phyloP scores from a whole-genome alignment of 2,113 vertebrate genomes.

The Notothenia coriiceps region DNA sequence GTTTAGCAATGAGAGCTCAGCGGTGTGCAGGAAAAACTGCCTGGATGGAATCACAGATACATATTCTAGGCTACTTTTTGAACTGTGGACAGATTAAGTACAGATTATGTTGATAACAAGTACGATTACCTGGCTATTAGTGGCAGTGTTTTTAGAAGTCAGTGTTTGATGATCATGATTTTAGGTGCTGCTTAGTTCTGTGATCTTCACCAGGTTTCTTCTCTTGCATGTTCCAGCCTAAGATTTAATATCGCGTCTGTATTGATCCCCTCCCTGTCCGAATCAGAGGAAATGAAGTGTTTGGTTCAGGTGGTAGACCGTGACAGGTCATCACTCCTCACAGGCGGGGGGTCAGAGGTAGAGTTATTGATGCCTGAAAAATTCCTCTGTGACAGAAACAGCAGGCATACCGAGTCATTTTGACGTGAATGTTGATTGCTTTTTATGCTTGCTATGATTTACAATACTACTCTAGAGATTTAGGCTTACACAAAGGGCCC shows the following conservation, averaged over 20 bases:
- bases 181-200: not conserved
- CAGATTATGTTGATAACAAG: not conserved
- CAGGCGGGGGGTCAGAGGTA: slow-evolving; percentile 24
- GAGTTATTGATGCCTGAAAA: slow-evolving; percentile 33
- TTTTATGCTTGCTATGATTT: slow-evolving; percentile 10
- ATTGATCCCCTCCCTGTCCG: slow-evolving; percentile 45
- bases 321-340: slow-evolving; percentile 51
- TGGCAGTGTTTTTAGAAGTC: not conserved
- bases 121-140: not conserved
- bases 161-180: not conserved
- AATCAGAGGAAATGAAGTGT: slow-evolving; percentile 45
- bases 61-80: not conserved
- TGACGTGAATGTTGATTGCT: slow-evolving; percentile 55
- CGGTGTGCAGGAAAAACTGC: slow-evolving; percentile 6
- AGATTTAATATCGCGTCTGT: slow-evolving; percentile 22
- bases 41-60: not conserved
- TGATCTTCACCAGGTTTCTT: slow-evolving; percentile 6
- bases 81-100: not conserved
- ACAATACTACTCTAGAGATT: not conserved
- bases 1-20: slow-evolving; percentile 17
- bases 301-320: slow-evolving; percentile 21
- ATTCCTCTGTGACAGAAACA: slow-evolving; percentile 17
- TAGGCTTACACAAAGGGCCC: not conserved
- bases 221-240: not conserved
- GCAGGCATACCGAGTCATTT: slow-evolving; percentile 5